phyloP scores from a whole-genome alignment of 92 coral and sea anemone species.

The Zoanthus solanderi region DNA sequence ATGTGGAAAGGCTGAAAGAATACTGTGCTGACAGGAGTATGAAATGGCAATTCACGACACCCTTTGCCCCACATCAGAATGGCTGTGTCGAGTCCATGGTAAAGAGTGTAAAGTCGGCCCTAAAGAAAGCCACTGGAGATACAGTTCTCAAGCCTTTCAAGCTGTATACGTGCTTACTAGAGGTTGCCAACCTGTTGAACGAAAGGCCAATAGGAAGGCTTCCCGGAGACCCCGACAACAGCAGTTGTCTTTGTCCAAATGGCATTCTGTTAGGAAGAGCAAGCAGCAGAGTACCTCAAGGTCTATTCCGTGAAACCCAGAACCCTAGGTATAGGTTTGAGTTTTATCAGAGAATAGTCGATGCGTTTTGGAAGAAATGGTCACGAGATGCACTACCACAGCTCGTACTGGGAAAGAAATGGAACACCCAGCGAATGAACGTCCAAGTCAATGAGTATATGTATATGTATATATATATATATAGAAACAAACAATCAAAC shows the following conservation, averaged over 20 bases:
- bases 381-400: slow-evolving; percentile 67
- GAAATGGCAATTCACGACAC: neutral
- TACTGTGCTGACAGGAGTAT: no score
- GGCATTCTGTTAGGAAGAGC: slow-evolving; percentile 66
- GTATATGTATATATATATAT: no score
- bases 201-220: slow-evolving; percentile 69
- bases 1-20: neutral
- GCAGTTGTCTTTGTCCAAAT: slow-evolving; percentile 66
- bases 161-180: slow-evolving; percentile 62
- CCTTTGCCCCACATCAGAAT: neutral
- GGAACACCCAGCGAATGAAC: slow-evolving; percentile 39
- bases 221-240: slow-evolving; percentile 67
- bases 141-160: slow-evolving; percentile 64
- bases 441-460: slow-evolving; percentile 53
- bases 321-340: neutral
- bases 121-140: slow-evolving; percentile 66
- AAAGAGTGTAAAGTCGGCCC: slow-evolving; percentile 41
- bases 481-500: no score
- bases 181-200: slow-evolving; percentile 64
- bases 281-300: slow-evolving; percentile 61
- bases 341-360: slow-evolving; percentile 61
- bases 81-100: slow-evolving; percentile 51
- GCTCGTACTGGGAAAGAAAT: slow-evolving; percentile 38
- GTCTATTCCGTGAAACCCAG: slow-evolving; percentile 51
- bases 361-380: slow-evolving; percentile 66